Conservation (phyloP, 2,113 vertebrate species). For the Eclectus roratus region DNA sequence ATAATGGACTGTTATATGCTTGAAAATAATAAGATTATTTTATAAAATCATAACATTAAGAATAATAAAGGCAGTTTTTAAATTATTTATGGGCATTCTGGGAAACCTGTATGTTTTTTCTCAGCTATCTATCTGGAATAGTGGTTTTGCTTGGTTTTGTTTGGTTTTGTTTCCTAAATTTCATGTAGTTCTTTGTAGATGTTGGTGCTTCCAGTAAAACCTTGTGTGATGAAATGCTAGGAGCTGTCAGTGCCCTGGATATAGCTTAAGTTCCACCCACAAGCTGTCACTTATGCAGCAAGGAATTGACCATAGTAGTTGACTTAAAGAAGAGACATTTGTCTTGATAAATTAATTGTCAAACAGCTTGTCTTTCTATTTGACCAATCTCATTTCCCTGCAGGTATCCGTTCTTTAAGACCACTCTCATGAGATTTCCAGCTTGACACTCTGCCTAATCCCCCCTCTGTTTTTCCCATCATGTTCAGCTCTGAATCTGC, state of each 20-base stretch:
- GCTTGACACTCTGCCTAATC: background rate
- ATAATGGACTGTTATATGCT: fast-evolving
- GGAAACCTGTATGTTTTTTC: background rate
- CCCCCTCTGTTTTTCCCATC: background rate
- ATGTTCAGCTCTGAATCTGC: background rate
- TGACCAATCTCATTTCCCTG: background rate
- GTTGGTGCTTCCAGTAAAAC: background rate
- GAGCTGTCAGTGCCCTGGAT: background rate
- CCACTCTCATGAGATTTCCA: background rate
- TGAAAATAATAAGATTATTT: background rate
- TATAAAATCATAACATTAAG: background rate
- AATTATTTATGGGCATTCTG: background rate
- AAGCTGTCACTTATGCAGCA: background rate
- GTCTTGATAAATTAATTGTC: background rate
- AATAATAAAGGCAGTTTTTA: background rate
- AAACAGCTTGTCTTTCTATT: background rate
- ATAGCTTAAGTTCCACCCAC: too few species aligned
- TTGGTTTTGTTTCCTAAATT: background rate
- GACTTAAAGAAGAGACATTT: background rate
- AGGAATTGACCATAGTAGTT: background rate
- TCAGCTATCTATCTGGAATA: background rate
- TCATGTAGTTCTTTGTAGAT: background rate
- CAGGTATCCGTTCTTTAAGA: background rate
- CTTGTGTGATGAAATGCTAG: background rate
- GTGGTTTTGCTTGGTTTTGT: background rate